Conservation (phyloP, 2,113 vertebrate genomes). For the Helogale parvula region DNA sequence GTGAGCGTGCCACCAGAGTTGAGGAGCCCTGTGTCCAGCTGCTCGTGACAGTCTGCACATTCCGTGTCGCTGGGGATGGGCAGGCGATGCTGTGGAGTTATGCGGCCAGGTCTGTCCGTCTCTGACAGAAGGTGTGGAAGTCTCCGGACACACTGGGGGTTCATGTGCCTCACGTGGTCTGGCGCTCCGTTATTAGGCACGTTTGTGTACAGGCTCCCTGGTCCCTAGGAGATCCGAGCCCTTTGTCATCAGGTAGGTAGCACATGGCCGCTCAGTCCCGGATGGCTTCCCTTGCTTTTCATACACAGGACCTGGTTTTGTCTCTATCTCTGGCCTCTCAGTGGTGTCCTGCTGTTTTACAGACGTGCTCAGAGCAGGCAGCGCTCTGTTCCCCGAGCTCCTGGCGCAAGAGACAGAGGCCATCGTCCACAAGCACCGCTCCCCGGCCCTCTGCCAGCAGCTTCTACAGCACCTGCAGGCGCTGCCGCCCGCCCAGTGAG, state of each 20-base stretch:
- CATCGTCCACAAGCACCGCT: conserved; percentile 90
- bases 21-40: neutral
- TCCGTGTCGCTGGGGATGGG: rapidly evolving
- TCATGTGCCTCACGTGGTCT: rapidly evolving
- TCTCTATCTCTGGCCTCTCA: rapidly evolving
- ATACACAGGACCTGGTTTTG: rapidly evolving
- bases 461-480: conserved; percentile 89
- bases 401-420: conserved; percentile 88
- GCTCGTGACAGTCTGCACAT: rapidly evolving
- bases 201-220: rapidly evolving
- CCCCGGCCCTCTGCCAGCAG: conserved; percentile 86
- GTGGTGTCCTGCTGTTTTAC: conserved; percentile 61
- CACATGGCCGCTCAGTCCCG: rapidly evolving
- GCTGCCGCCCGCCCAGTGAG: neutral
- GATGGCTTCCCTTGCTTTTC: neutral
- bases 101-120: neutral
- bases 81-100: neutral
- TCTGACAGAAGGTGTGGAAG: neutral
- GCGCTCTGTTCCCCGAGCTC: conserved; percentile 85
- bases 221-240: neutral
- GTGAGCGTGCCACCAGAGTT: rapidly evolving
- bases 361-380: conserved; percentile 93
- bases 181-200: too few species aligned
- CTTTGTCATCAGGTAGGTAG: rapidly evolving
- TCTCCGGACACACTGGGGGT: too few species aligned